phyloP scores from a whole-genome alignment of 1,140 invertebrate species.

The Melanaphis sacchari region DNA sequence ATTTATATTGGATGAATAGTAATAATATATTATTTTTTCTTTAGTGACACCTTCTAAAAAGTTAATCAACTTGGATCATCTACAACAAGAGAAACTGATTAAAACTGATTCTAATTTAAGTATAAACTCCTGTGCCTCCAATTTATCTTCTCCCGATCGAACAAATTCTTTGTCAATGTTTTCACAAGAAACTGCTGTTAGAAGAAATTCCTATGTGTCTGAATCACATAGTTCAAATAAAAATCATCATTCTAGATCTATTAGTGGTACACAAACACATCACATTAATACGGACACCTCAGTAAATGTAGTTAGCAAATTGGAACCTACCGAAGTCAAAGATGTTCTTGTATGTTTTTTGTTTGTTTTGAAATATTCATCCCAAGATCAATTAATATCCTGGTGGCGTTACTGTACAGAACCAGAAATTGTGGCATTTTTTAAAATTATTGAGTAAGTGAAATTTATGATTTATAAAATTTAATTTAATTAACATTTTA shows the following conservation, averaged over 20 bases:
- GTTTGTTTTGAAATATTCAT: conserved; percentile 88
- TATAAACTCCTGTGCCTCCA: conserved; percentile 16
- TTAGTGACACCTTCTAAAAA: conserved; percentile 45
- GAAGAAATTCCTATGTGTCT: conserved; percentile 17
- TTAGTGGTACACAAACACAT: conserved; percentile 67
- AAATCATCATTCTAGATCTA: conserved; percentile 63
- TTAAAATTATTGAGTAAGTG: conserved; percentile 80
- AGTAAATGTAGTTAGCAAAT: conserved; percentile 62
- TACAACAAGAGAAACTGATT: background rate
- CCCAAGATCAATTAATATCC: conserved; percentile 84
- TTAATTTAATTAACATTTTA: background rate
- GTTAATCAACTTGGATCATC: conserved; percentile 19
- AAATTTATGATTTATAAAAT: conserved; percentile 55
- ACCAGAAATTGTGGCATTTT: conserved; percentile 79
- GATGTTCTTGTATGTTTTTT: conserved; percentile 90
- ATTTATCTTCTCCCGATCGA: conserved; percentile 3
- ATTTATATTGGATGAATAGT: background rate
- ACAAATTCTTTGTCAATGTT: conserved; percentile 38
- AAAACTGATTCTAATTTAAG: conserved; percentile 43
- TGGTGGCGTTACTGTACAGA: conserved; percentile 89
- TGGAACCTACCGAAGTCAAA: conserved; percentile 80
- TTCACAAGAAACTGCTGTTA: conserved; percentile 28
- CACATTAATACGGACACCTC: conserved; percentile 69
- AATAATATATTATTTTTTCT: background rate
- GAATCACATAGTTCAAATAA: background rate